These are phyloP conservation scores for Epizoanthus illoricatus DNA, from an alignment of 92 coral and sea anemone genomes.

Conservation along the genomic window DNA sequence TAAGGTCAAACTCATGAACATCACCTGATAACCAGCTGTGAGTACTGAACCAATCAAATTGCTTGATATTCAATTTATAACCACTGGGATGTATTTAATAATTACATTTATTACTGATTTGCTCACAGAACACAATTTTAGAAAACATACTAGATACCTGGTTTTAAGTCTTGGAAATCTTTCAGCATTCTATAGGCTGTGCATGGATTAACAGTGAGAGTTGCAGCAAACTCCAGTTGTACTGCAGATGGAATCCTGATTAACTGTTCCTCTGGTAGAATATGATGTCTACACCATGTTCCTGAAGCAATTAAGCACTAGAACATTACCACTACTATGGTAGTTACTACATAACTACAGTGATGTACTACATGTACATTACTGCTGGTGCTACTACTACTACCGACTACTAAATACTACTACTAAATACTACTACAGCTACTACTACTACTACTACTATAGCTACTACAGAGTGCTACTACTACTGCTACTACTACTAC, in stretches of 20 bases:
- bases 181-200: conserved; percentile 96
- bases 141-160: conserved; percentile 64
- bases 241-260: conserved; percentile 77
- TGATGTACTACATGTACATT: no score
- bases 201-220: conserved; percentile 91
- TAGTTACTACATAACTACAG: no score
- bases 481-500: no score
- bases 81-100: no score
- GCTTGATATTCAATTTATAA: no score
- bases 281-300: conserved; percentile 71
- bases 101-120: no score
- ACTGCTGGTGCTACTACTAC: not conserved
- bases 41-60: no score
- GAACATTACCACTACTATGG: not conserved
- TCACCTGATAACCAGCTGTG: no score
- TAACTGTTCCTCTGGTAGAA: conserved; percentile 67
- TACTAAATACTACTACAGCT: not conserved
- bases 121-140: not conserved
- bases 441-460: no score
- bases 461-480: no score
- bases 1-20: no score
- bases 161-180: conserved; percentile 86
- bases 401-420: not conserved
- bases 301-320: conserved; percentile 42
- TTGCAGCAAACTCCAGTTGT: conserved; percentile 81